phyloP scores from a whole-genome alignment of 2,113 vertebrate species.

The Prunella himalayana region DNA sequence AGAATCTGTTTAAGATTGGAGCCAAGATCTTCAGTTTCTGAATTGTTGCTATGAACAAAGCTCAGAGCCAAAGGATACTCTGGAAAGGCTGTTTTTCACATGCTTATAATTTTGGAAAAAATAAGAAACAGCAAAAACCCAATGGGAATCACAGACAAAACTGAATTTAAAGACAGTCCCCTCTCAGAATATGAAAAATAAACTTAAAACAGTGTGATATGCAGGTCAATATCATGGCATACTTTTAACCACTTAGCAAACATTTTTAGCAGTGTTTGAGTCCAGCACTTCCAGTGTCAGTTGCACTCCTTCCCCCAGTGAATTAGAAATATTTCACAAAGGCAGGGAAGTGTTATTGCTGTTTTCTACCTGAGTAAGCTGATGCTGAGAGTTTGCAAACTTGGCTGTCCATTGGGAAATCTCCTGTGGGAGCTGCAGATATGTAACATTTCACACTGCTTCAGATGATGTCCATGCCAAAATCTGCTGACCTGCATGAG shows the following conservation, averaged over 20 bases:
- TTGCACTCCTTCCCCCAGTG: not conserved
- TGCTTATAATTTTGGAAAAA: not conserved
- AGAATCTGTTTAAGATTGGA: not conserved
- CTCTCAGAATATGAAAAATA: not conserved
- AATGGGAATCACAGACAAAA: not conserved
- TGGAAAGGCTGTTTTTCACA: not conserved
- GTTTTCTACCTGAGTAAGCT: not conserved
- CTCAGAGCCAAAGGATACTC: not conserved
- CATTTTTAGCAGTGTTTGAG: not conserved
- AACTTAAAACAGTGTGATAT: not conserved
- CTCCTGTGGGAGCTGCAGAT: not conserved
- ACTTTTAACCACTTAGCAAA: not conserved
- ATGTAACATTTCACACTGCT: not conserved
- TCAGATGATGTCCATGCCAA: not conserved
- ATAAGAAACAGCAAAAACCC: not conserved
- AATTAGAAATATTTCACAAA: not conserved
- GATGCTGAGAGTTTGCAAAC: not conserved
- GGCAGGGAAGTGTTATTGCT: not conserved
- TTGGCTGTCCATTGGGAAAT: not conserved
- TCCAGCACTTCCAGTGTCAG: not conserved
- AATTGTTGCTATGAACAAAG: not conserved
- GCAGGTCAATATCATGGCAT: not conserved
- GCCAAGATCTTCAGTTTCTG: not conserved
- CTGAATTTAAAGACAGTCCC: not conserved
- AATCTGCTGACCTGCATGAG: not conserved